A percentile compares a stretch with the other conserved stretches of the same genome.
phyloP scores from a whole-genome alignment of 2,797 vertebrate species.

The Chiroxiphia lanceolata region DNA sequence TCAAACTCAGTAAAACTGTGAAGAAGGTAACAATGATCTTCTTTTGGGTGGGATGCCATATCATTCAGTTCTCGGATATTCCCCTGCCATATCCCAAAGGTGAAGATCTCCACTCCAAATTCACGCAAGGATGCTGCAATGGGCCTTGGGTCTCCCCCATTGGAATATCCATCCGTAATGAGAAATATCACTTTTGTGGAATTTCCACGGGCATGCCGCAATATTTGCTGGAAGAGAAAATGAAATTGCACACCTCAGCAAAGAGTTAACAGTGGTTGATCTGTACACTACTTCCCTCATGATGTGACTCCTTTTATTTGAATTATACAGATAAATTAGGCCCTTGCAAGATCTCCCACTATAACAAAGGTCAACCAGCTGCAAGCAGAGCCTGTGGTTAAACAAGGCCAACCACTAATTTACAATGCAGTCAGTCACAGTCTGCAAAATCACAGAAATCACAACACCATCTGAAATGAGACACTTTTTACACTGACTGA shows the following conservation, averaged over 20 bases:
- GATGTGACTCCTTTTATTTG: background rate
- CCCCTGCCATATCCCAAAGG: conserved; percentile 97
- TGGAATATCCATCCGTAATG: conserved; percentile 97
- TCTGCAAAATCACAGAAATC: background rate
- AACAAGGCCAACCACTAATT: background rate
- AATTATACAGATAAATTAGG: background rate
- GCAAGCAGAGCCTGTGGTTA: background rate
- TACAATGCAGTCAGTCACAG: background rate
- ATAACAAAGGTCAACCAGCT: background rate
- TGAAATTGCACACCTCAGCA: background rate
- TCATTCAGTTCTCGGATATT: conserved; percentile 95
- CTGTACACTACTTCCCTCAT: background rate
- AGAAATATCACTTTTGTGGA: conserved; percentile 94
- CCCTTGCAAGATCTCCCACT: conserved; percentile 19
- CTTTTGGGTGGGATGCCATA: conserved; percentile 95
- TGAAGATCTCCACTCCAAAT: conserved; percentile 96
- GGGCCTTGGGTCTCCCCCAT: conserved; percentile 94
- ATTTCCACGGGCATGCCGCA: conserved; percentile 89
- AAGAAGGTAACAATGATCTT: conserved; percentile 95
- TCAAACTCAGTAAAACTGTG: conserved; percentile 98
- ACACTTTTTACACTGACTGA: background rate
- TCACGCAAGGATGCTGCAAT: conserved; percentile 88
- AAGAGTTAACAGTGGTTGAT: background rate
- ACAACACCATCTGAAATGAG: fast-evolving
- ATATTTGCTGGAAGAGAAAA: conserved; percentile 87